phyloP scores from a whole-genome alignment of 2,113 vertebrate genomes.

The Rhinopomastus cyanomelas region DNA sequence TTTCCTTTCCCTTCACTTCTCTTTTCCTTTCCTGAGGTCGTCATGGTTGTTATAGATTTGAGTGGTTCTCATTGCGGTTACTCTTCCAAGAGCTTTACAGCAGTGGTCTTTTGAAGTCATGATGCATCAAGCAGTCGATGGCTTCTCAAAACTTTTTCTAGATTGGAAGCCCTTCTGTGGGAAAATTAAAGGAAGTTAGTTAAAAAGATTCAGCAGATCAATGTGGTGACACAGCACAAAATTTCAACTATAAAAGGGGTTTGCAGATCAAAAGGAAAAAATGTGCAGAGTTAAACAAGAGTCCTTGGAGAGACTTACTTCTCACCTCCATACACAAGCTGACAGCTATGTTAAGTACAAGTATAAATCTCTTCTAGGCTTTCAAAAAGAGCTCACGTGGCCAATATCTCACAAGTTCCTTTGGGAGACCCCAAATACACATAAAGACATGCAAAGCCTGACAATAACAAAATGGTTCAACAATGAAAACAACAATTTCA shows the following conservation, averaged over 20 bases:
- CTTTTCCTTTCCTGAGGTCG: background rate
- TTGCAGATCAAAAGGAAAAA: constrained; percentile 8
- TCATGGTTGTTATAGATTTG: background rate
- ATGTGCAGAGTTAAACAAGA: background rate
- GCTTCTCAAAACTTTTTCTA: background rate
- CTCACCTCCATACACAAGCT: background rate
- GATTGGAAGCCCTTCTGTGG: background rate
- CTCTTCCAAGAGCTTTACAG: background rate
- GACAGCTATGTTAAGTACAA: background rate
- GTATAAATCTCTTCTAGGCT: background rate
- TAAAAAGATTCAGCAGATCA: background rate
- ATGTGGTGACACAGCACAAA: background rate
- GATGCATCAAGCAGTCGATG: background rate
- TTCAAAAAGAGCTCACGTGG: background rate
- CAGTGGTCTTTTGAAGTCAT: background rate
- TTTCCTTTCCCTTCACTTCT: background rate
- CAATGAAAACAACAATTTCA: background rate
- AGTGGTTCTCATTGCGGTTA: background rate
- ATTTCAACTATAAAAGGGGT: background rate
- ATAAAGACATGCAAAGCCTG: background rate
- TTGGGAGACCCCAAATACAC: background rate
- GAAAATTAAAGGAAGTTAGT: background rate
- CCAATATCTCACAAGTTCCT: background rate
- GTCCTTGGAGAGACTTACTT: background rate
- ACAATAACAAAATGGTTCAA: background rate